Conservation (phyloP, 2,888 invertebrate species). For the Ceramica pisi region DNA sequence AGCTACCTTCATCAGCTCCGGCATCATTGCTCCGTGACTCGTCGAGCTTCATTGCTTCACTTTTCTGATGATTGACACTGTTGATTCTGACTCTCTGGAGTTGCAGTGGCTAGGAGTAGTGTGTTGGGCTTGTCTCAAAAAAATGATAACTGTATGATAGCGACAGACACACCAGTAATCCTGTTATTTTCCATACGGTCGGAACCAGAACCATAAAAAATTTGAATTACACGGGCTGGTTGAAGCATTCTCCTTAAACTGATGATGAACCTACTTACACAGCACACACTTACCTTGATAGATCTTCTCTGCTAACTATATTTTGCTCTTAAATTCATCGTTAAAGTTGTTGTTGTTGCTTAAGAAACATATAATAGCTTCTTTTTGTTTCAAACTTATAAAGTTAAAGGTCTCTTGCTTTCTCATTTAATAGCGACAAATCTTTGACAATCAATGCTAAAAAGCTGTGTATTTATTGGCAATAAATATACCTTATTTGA, state of each 20-base stretch:
- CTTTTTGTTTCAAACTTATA: neutral
- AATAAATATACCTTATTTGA: conserved; percentile 5
- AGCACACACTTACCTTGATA: neutral
- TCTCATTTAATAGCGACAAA: neutral
- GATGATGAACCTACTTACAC: no score
- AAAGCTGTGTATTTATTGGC: neutral
- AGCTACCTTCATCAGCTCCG: neutral
- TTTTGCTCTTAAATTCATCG: neutral
- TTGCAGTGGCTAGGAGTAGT: no score
- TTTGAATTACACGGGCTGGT: no score
- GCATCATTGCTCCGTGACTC: neutral
- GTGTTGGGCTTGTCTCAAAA: no score
- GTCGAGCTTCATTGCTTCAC: neutral
- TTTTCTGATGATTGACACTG: no score
- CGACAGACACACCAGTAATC: no score
- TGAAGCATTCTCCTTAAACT: no score
- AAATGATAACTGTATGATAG: no score
- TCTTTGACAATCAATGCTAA: neutral
- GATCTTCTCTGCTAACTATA: neutral
- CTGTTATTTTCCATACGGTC: no score
- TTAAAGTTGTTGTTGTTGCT: neutral
- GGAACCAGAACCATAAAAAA: no score
- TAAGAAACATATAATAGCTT: neutral
- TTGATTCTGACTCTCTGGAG: no score
- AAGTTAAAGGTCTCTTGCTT: neutral